phyloP scores from a whole-genome alignment of 2,797 vertebrate species.

The Peromyscus aztecus region DNA sequence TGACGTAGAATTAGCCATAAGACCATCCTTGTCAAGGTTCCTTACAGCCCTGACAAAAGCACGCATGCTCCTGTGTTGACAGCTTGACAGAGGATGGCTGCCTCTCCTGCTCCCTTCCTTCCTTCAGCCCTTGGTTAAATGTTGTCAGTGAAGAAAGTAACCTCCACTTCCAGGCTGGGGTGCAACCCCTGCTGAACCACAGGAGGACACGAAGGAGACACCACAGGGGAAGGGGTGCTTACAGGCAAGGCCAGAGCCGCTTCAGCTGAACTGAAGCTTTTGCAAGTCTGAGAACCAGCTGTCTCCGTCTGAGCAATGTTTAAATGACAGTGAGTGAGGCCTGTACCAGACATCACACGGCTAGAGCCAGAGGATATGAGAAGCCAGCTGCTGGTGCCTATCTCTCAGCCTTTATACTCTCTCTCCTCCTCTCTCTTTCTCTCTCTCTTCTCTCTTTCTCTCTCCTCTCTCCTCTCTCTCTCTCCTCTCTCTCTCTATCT shows the following conservation, averaged over 20 bases:
- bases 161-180: not conserved
- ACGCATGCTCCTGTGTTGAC: not conserved
- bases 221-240: not conserved
- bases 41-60: conserved; percentile 10
- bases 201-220: not conserved
- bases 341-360: not conserved
- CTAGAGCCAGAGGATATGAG: not conserved
- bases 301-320: conserved; percentile 1
- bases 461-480: not conserved
- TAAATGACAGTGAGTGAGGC: not conserved
- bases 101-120: conserved; percentile 32
- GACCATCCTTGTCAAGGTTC: not conserved
- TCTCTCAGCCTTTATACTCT: conserved; percentile 6
- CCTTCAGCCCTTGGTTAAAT: not conserved
- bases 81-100: not conserved
- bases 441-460: not conserved
- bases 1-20: not conserved
- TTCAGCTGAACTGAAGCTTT: not conserved
- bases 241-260: not conserved
- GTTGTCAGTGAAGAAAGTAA: not conserved
- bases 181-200: not conserved
- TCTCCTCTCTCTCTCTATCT: not conserved
- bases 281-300: not conserved
- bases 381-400: not conserved
- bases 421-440: not conserved